phyloP scores from a whole-genome alignment of 2,113 vertebrate genomes.

The Silurus asotus region DNA sequence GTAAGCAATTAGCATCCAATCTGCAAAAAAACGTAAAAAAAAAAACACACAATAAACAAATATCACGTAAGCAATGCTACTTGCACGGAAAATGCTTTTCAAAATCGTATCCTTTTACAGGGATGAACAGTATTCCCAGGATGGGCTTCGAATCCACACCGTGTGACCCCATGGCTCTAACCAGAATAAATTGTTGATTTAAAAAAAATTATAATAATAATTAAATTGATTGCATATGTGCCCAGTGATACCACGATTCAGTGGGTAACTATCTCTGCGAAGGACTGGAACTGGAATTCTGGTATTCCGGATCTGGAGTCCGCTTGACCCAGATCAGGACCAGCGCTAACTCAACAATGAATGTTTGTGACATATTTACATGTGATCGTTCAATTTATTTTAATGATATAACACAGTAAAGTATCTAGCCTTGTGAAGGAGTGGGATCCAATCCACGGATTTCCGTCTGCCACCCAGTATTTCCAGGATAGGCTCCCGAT shows the following conservation, averaged over 20 bases:
- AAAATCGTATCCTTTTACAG: neutral
- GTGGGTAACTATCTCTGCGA: too few relatives aligned
- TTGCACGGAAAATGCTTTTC: neutral
- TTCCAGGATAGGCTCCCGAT: neutral
- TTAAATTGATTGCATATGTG: too few relatives aligned
- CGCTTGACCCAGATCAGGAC: too few relatives aligned
- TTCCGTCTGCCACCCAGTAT: neutral
- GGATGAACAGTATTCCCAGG: neutral
- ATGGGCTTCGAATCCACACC: neutral
- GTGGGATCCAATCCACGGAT: neutral
- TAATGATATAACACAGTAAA: neutral
- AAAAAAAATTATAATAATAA: too few relatives aligned
- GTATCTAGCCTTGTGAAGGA: neutral
- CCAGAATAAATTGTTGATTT: neutral
- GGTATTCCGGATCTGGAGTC: too few relatives aligned
- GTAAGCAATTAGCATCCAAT: constrained; percentile 49
- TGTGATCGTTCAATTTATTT: neutral
- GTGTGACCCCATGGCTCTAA: too few relatives aligned
- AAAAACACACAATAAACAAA: constrained; percentile 42
- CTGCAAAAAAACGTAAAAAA: constrained; percentile 10
- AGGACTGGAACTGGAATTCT: too few relatives aligned
- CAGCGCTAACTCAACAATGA: neutral
- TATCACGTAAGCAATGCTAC: constrained; percentile 44
- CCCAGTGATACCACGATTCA: too few relatives aligned
- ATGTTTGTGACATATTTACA: neutral